phyloP scores from a whole-genome alignment of 2,113 vertebrate species.

The Corynorhinus townsendii region DNA sequence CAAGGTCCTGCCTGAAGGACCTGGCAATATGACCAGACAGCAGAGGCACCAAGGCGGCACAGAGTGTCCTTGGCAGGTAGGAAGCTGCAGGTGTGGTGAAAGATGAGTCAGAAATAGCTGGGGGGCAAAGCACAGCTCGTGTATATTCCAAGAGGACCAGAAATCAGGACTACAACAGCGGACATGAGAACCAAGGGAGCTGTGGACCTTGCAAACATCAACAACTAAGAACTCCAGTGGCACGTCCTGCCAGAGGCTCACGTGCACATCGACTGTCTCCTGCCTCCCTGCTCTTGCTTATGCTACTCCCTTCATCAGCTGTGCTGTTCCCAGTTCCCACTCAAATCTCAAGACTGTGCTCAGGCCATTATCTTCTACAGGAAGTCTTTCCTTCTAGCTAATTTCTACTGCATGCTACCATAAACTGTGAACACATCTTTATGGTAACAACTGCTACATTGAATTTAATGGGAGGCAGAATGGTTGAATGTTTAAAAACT shows the following conservation, averaged over 20 bases:
- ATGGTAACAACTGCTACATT: neutral
- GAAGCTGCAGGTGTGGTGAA: neutral
- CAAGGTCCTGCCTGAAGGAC: neutral
- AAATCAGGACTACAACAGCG: neutral
- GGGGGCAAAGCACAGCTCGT: neutral
- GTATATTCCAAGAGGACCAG: neutral
- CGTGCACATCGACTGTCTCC: neutral
- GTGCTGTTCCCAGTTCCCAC: neutral
- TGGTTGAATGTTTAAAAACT: neutral
- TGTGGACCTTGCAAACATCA: neutral
- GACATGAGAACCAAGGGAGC: neutral
- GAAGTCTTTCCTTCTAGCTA: neutral
- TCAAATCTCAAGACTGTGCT: neutral
- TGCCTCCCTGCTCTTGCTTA: neutral
- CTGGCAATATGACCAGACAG: neutral
- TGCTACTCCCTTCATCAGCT: neutral
- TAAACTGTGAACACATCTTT: neutral
- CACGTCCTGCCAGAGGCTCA: neutral
- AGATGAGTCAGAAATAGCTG: neutral
- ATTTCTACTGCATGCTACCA: neutral
- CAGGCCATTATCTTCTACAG: neutral
- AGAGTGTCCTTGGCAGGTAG: neutral
- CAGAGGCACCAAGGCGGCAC: neutral
- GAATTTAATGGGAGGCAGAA: neutral
- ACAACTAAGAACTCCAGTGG: neutral